These are phyloP conservation scores for Erpornis zantholeuca DNA, from an alignment of 2,113 vertebrate species.

Conservation along the genomic window DNA sequence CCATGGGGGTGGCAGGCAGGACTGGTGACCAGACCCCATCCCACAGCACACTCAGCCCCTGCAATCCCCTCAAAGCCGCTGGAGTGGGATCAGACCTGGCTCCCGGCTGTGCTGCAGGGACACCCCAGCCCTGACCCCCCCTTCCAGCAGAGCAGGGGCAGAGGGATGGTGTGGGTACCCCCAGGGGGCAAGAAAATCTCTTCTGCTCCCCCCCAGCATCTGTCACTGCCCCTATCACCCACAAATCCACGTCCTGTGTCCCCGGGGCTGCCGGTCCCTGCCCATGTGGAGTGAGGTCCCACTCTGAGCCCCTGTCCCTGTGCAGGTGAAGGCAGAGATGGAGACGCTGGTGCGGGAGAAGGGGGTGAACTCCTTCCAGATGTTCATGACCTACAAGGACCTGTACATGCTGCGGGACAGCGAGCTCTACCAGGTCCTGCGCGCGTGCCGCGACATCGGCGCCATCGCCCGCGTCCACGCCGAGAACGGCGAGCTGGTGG, in stretches of 20 bases:
- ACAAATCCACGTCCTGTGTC: rapidly evolving
- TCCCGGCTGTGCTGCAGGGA: not conserved
- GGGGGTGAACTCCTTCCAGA: constrained; percentile 97
- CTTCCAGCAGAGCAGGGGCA: not conserved
- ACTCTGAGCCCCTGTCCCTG: rapidly evolving
- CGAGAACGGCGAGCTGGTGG: constrained; percentile 95
- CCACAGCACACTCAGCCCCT: not conserved
- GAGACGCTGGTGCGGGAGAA: constrained; percentile 91
- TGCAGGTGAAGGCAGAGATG: constrained; percentile 90
- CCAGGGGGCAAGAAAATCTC: not conserved
- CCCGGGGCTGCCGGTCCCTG: not conserved
- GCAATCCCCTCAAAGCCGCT: not conserved
- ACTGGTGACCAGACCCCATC: rapidly evolving
- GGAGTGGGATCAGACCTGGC: not conserved
- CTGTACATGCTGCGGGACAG: constrained; percentile 93
- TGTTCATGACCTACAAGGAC: constrained; percentile 98
- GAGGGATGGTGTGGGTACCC: not conserved
- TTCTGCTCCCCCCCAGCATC: not conserved
- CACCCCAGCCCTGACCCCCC: not conserved
- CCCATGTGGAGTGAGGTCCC: not conserved
- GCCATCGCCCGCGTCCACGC: constrained; percentile 91
- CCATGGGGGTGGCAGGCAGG: rapidly evolving
- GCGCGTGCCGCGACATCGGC: constrained; percentile 90
- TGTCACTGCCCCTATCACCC: not conserved
- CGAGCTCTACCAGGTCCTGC: constrained; percentile 92